These are phyloP conservation scores for Abrostola triplasia DNA, from an alignment of 2,888 invertebrate genomes.

Conservation along the genomic window DNA sequence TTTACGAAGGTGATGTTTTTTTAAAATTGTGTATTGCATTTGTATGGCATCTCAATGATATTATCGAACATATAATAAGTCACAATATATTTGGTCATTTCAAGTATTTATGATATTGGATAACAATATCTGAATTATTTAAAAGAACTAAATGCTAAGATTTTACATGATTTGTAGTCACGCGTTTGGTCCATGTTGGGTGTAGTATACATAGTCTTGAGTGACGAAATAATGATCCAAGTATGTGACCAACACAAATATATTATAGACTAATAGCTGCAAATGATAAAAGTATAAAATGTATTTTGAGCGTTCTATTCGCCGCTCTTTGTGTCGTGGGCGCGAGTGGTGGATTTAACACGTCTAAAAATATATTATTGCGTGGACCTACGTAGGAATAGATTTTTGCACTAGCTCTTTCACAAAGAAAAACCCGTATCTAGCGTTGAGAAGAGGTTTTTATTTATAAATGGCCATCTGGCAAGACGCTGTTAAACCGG, in stretches of 20 bases:
- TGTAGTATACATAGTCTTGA: no score
- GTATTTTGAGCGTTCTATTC: conserved; percentile 59
- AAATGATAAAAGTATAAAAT: conserved; percentile 28
- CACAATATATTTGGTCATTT: no score
- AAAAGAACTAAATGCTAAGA: no score
- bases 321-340: conserved; percentile 65
- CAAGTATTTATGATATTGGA: neutral
- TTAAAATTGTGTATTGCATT: conserved; percentile 12
- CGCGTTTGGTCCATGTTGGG: no score
- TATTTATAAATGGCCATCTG: neutral
- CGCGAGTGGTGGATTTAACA: conserved; percentile 70
- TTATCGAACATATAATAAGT: no score
- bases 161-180: no score
- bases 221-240: conserved; percentile 12
- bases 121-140: no score
- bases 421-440: conserved; percentile 2
- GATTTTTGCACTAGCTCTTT: conserved; percentile 48
- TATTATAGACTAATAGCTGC: conserved; percentile 20
- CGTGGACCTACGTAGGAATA: conserved; percentile 51
- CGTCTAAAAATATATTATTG: conserved; percentile 76
- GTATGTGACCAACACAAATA: neutral
- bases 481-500: neutral
- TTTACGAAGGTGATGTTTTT: conserved; percentile 26
- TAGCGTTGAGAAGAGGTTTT: neutral
- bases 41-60: neutral